phyloP scores from a whole-genome alignment of 2,888 invertebrate species.

The Ommatoiulus sabulosus region DNA sequence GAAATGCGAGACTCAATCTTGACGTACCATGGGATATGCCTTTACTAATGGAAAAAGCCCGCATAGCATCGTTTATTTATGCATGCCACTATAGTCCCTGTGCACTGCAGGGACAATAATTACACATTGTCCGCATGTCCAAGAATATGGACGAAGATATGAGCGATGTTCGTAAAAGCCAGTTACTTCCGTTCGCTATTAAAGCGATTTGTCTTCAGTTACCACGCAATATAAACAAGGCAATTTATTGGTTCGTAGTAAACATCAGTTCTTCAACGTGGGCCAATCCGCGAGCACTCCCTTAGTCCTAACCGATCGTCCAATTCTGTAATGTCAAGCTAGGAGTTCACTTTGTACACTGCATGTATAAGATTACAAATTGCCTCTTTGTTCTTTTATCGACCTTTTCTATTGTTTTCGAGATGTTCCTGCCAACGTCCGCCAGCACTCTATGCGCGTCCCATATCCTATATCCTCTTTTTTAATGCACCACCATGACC shows the following conservation, averaged over 20 bases:
- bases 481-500: slow-evolving; percentile 44
- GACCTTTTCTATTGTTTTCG: slow-evolving; percentile 32
- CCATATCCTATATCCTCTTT: slow-evolving; percentile 22
- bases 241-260: neutral
- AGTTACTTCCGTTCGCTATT: neutral
- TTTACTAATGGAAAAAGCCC: neutral
- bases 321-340: neutral
- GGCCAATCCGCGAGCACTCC: neutral
- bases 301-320: neutral
- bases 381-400: slow-evolving; percentile 47
- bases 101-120: neutral
- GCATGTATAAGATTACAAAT: slow-evolving; percentile 32
- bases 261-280: neutral
- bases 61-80: neutral
- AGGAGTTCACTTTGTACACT: slow-evolving; percentile 40
- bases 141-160: neutral
- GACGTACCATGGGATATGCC: neutral
- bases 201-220: slow-evolving; percentile 16
- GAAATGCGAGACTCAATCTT: neutral
- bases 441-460: neutral
- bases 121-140: neutral
- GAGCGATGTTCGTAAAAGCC: neutral
- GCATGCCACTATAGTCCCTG: neutral
- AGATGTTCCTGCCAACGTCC: slow-evolving; percentile 31
- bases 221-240: neutral